These are phyloP conservation scores for Grammomys dolichurus DNA, from an alignment of 2,113 vertebrate genomes.

Conservation along the genomic window DNA sequence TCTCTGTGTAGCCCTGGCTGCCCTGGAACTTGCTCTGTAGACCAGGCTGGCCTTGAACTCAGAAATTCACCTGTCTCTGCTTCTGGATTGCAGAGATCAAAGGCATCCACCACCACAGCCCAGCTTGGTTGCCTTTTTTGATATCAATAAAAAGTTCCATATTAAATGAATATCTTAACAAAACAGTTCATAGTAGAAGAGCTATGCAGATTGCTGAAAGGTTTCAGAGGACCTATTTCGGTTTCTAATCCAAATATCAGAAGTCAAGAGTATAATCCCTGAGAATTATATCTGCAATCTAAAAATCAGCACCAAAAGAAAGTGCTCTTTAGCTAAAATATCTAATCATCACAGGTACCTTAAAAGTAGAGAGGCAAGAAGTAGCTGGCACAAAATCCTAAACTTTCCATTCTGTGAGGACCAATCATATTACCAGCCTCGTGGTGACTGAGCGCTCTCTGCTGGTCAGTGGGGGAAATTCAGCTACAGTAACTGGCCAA, in stretches of 20 bases:
- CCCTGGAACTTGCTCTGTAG: not conserved
- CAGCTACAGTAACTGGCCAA: not conserved
- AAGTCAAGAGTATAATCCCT: not conserved
- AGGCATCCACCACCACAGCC: not conserved
- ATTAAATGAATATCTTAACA: slow-evolving; percentile 27
- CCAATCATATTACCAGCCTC: not conserved
- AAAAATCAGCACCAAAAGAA: slow-evolving; percentile 27
- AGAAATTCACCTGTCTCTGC: not conserved
- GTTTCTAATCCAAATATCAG: not conserved
- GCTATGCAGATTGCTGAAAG: not conserved
- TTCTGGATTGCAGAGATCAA: not conserved
- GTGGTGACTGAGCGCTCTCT: slow-evolving; percentile 80
- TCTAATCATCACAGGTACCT: not conserved
- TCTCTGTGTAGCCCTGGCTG: not conserved
- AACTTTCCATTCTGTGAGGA: not conserved
- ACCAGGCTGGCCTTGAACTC: not conserved
- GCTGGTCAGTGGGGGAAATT: slow-evolving; percentile 69
- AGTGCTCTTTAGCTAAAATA: not conserved
- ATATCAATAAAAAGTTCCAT: not conserved
- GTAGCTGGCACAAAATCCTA: not conserved
- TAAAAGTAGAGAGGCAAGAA: not conserved
- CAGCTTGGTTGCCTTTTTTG: not conserved
- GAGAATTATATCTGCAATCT: not conserved
- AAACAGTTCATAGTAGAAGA: slow-evolving; percentile 12
- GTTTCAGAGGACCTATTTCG: not conserved